phyloP scores from a whole-genome alignment of 2,888 invertebrate species.

The Penaeus monodon region DNA sequence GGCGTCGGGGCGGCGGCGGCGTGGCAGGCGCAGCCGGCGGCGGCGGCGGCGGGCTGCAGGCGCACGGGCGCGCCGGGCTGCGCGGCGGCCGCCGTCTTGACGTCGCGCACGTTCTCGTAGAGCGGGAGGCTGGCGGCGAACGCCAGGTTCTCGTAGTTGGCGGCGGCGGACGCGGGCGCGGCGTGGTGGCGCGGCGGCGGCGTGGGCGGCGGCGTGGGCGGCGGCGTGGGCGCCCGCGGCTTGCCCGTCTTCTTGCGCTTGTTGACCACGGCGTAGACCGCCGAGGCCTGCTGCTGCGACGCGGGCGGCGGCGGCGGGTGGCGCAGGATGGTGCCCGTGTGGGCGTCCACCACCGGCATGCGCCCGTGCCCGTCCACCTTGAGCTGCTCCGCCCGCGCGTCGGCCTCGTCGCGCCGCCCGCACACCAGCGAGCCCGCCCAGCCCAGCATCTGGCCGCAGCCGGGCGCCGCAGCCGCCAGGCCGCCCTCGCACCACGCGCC shows the following conservation, averaged over 20 bases:
- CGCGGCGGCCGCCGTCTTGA: constrained; percentile 11
- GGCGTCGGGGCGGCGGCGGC: not conserved
- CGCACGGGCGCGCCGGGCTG: constrained; percentile 17
- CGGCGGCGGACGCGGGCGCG: constrained; percentile 14
- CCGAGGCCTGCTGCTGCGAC: constrained; percentile 19
- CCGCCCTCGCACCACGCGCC: constrained; percentile 53
- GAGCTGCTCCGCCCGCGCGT: constrained; percentile 24
- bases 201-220: constrained; percentile 56
- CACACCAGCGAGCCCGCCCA: constrained; percentile 63
- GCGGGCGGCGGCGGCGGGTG: constrained; percentile 36
- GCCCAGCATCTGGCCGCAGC: constrained; percentile 57
- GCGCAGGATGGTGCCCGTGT: constrained; percentile 59
- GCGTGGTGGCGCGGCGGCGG: constrained; percentile 44
- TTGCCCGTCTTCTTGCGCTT: constrained; percentile 52
- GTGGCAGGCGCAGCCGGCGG: not conserved
- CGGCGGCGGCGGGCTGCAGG: constrained; percentile 16
- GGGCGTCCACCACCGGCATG: constrained; percentile 65
- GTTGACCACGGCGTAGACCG: constrained; percentile 61
- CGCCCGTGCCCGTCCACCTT: constrained; percentile 63
- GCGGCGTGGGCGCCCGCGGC: constrained; percentile 61
- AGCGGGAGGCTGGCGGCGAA: constrained; percentile 48
- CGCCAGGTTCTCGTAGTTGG: constrained; percentile 49
- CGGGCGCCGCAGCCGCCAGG: constrained; percentile 37
- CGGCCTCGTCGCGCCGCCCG: constrained; percentile 41
- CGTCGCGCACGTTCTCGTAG: constrained; percentile 50